phyloP scores from a whole-genome alignment of 1,140 invertebrate genomes.

The Drosophila trapezifrons region DNA sequence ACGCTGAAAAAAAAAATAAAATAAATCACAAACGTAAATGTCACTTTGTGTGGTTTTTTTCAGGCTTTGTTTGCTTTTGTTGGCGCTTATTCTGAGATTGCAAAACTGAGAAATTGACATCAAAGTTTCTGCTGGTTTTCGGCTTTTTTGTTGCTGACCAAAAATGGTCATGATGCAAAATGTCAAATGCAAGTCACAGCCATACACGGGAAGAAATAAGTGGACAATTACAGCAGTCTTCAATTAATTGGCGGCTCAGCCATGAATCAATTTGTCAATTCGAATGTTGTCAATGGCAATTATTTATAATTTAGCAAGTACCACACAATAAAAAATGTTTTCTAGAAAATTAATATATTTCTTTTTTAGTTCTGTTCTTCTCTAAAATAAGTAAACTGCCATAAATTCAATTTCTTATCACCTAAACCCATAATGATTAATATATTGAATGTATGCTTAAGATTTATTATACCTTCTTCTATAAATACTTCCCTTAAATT shows the following conservation, averaged over 20 bases:
- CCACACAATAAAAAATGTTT: constrained; percentile 5
- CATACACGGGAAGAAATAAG: constrained; percentile 44
- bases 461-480: neutral
- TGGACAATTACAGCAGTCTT: constrained; percentile 6
- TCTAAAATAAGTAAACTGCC: neutral
- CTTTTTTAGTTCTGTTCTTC: neutral
- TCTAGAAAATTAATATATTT: neutral
- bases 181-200: constrained; percentile 65
- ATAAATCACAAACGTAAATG: constrained; percentile 50
- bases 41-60: constrained; percentile 45
- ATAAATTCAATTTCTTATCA: neutral
- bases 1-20: constrained; percentile 3
- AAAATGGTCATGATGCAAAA: constrained; percentile 68
- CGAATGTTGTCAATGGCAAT: neutral
- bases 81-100: constrained; percentile 70
- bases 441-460: no score
- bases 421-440: neutral
- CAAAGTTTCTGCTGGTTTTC: constrained; percentile 35
- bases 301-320: constrained; percentile 5
- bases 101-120: constrained; percentile 57
- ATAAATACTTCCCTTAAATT: neutral
- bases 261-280: constrained; percentile 9
- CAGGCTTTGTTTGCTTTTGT: constrained; percentile 47
- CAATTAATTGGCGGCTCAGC: constrained; percentile 14
- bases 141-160: constrained; percentile 45